Conservation (phyloP, 1,140 invertebrate species). For the Subanguina moxae region DNA sequence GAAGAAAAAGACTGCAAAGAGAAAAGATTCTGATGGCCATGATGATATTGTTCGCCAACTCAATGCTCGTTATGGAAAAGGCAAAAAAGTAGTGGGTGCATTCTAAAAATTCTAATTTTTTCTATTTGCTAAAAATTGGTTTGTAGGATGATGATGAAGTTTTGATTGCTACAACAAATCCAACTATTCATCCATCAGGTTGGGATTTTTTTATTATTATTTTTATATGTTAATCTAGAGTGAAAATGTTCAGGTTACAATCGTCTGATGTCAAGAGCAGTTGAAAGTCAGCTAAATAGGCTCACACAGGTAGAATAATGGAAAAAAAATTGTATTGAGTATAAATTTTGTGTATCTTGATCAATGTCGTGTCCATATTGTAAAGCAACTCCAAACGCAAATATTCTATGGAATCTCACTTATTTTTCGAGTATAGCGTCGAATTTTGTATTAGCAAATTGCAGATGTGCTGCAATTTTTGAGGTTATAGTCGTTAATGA, state of each 20-base stretch:
- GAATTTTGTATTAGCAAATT: no score
- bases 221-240: no score
- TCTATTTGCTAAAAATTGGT: background rate
- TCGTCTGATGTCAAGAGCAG: background rate
- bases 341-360: no score
- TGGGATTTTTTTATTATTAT: no score
- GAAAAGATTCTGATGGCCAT: background rate
- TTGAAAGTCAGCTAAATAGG: background rate
- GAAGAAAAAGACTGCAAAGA: constrained; percentile 3
- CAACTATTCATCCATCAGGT: background rate
- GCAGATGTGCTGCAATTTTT: no score
- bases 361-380: no score
- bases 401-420: no score
- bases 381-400: no score
- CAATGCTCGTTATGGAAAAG: constrained; percentile 12
- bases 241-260: background rate
- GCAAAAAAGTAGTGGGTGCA: constrained; percentile 11
- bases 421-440: no score
- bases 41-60: background rate
- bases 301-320: background rate
- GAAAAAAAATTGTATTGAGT: no score
- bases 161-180: background rate
- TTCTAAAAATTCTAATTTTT: background rate
- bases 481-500: no score
- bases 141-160: background rate